Evolutionary conservation across 2,113 vertebrate genomes (phyloP).

Genomic region (Leiothrix lutea): DNA sequence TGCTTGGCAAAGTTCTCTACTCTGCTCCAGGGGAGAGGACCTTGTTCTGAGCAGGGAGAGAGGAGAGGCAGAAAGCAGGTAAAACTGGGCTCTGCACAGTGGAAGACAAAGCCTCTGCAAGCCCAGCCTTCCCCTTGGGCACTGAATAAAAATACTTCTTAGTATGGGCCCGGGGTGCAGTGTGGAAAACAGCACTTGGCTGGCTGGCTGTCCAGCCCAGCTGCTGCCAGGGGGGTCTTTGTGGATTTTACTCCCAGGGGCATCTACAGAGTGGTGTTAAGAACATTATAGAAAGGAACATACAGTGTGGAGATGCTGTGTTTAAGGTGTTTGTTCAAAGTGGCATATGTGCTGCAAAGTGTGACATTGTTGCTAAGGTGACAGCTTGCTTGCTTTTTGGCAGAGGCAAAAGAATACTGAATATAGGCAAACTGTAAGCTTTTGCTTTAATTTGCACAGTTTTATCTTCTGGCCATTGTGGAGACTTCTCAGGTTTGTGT

Average conservation of each 20-base stretch:
- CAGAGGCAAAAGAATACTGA: constrained; percentile 18
- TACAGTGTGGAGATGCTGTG: constrained; percentile 17
- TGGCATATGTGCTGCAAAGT: constrained; percentile 32
- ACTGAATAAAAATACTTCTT: neutral
- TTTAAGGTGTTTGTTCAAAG: constrained; percentile 45
- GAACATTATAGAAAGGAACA: neutral
- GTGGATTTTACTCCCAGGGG: neutral
- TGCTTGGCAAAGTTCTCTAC: neutral
- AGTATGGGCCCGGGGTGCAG: neutral
- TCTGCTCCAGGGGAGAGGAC: neutral
- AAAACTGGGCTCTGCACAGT: neutral
- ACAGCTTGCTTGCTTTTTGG: constrained; percentile 53
- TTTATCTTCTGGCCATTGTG: neutral
- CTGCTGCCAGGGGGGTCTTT: neutral
- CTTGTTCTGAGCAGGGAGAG: neutral
- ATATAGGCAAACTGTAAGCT: constrained; percentile 21
- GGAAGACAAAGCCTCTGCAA: neutral
- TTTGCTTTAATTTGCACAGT: constrained; percentile 2
- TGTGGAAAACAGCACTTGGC: neutral
- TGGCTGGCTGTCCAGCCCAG: neutral
- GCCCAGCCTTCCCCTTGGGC: neutral
- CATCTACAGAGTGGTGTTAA: neutral
- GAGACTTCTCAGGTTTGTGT: neutral
- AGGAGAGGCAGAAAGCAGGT: neutral
- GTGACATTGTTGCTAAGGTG: constrained; percentile 63